These are phyloP conservation scores for Enteromius mattozi DNA, from an alignment of 2,797 vertebrate species.

Conservation along the genomic window DNA sequence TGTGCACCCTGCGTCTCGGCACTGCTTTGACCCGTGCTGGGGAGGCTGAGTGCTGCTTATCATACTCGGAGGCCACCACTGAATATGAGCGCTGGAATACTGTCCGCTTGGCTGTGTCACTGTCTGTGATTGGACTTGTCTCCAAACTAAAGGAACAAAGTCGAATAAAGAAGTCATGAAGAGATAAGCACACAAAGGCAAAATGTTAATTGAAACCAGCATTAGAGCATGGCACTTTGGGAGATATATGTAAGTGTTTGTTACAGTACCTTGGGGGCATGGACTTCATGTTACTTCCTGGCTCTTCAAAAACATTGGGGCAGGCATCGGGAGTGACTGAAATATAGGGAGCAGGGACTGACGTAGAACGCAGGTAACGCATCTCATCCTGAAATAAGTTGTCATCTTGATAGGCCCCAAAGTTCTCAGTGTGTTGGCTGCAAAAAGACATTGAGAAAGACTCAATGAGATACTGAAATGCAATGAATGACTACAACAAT, in stretches of 20 bases:
- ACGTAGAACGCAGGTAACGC: slow-evolving; percentile 96
- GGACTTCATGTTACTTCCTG: slow-evolving; percentile 98
- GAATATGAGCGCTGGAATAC: slow-evolving; percentile 99
- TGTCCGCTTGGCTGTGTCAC: slow-evolving; percentile 94
- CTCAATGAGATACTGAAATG: background rate
- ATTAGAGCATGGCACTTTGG: background rate
- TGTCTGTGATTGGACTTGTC: slow-evolving; percentile 98
- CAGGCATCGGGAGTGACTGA: slow-evolving; percentile 98
- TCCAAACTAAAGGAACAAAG: slow-evolving; percentile 82
- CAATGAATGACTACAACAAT: background rate
- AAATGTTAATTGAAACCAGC: background rate
- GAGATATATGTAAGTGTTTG: background rate
- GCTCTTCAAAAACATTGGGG: slow-evolving; percentile 97
- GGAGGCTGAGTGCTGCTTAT: slow-evolving; percentile 95
- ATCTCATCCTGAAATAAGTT: slow-evolving; percentile 99
- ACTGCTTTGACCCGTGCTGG: slow-evolving; percentile 97
- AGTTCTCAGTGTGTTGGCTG: slow-evolving; percentile 98
- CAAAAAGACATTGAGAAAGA: slow-evolving; percentile 42
- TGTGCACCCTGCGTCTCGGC: slow-evolving; percentile 95
- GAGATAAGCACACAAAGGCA: background rate
- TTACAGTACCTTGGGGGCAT: slow-evolving; percentile 95
- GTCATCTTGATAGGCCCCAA: slow-evolving; percentile 94
- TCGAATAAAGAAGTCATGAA: slow-evolving; percentile 3
- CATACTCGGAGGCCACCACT: slow-evolving; percentile 97
- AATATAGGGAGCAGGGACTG: slow-evolving; percentile 97